Evolutionary conservation across 2,888 invertebrate species (phyloP).

Genomic region (Barypeithes pellucidus): DNA sequence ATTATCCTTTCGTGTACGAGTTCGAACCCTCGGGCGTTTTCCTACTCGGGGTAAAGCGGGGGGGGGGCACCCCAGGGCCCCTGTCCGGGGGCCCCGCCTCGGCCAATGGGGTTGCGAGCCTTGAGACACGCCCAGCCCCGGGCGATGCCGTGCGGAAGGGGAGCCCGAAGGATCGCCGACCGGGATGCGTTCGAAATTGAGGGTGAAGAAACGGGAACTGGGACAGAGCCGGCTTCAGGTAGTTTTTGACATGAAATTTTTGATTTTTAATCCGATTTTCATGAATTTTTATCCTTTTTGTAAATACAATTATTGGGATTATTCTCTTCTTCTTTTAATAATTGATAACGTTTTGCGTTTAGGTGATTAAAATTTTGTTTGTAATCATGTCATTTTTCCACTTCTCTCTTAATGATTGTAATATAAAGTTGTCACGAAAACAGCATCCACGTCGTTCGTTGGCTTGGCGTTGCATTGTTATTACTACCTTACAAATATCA

Average conservation of each 20-base stretch:
- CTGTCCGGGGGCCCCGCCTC: slow-evolving; percentile 28
- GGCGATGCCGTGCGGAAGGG: slow-evolving; percentile 38
- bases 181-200: slow-evolving; percentile 28
- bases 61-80: slow-evolving; percentile 5
- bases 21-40: slow-evolving; percentile 17
- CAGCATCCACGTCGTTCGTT: too few species aligned
- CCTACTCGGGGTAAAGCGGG: slow-evolving; percentile 24
- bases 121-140: slow-evolving; percentile 47
- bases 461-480: too few species aligned
- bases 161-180: slow-evolving; percentile 32
- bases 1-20: slow-evolving; percentile 21
- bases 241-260: not conserved
- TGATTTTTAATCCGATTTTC: too few species aligned
- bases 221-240: not conserved
- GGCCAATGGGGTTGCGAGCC: slow-evolving; percentile 35
- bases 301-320: too few species aligned
- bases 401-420: too few species aligned
- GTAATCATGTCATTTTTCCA: too few species aligned
- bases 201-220: slow-evolving; percentile 6
- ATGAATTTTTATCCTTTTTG: too few species aligned
- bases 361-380: too few species aligned
- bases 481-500: too few species aligned
- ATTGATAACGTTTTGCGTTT: too few species aligned
- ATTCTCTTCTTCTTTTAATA: too few species aligned
- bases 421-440: too few species aligned